Evolutionary conservation across 2,797 vertebrate genomes (phyloP).

Genomic region (Sitta carolinensis): DNA sequence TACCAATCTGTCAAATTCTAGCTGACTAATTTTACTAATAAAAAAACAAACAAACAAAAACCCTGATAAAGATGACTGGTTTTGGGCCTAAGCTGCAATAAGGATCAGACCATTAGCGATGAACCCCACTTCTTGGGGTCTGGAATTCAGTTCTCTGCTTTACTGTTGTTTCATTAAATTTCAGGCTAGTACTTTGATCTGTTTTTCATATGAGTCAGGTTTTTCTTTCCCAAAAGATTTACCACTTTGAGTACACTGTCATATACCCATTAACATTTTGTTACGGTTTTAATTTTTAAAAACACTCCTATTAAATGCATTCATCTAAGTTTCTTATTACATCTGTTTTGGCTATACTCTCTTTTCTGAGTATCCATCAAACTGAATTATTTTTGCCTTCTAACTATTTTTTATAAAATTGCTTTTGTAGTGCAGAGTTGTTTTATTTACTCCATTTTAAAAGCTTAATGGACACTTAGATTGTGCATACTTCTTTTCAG

Average conservation of each 20-base stretch:
- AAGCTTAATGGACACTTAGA: neutral
- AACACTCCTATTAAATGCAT: neutral
- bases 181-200: neutral
- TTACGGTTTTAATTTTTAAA: constrained; percentile 2
- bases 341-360: neutral
- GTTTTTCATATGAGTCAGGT: neutral
- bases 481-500: neutral
- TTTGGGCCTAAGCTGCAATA: neutral
- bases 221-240: neutral
- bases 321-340: neutral
- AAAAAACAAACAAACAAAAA: neutral
- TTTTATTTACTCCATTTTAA: neutral
- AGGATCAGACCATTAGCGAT: accelerated
- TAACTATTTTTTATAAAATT: neutral
- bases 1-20: neutral
- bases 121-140: neutral
- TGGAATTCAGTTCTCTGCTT: neutral
- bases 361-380: neutral
- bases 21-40: neutral
- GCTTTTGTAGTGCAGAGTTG: neutral
- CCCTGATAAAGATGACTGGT: neutral
- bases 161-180: neutral
- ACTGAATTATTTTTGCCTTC: neutral
- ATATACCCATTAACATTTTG: neutral
- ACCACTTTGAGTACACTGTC: neutral